Conservation (phyloP, 2,888 invertebrate genomes). For the Rhagonycha fulva region DNA sequence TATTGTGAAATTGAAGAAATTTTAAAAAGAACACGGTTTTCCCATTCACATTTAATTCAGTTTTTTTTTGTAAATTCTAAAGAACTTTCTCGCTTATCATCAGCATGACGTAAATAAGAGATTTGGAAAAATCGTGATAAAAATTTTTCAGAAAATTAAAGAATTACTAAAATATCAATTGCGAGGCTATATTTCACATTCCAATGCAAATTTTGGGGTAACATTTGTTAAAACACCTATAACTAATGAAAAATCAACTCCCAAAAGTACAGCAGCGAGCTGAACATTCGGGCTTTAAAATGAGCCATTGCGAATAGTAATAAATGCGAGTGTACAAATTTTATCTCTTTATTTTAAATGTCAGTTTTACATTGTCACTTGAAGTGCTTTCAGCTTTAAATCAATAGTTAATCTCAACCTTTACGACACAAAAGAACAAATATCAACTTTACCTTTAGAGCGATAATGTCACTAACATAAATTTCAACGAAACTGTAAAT, state of each 20-base stretch:
- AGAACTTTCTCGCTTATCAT: neutral
- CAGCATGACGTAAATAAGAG: neutral
- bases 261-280: conserved; percentile 2
- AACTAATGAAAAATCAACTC: conserved; percentile 3
- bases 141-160: neutral
- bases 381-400: neutral
- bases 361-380: conserved; percentile 1
- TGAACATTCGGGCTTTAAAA: neutral
- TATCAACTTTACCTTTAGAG: neutral
- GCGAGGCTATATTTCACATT: neutral
- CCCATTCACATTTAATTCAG: neutral
- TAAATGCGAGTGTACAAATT: neutral
- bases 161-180: neutral
- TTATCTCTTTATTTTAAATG: conserved; percentile 5
- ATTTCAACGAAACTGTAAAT: neutral
- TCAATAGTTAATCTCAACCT: conserved; percentile 2
- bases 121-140: neutral
- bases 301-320: neutral
- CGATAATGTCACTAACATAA: neutral
- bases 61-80: neutral
- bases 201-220: neutral
- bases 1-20: neutral
- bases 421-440: neutral
- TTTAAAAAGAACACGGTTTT: neutral
- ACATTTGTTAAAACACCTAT: neutral